Evolutionary conservation across 2,888 invertebrate species (phyloP).

Genomic region (Melieria picta): DNA sequence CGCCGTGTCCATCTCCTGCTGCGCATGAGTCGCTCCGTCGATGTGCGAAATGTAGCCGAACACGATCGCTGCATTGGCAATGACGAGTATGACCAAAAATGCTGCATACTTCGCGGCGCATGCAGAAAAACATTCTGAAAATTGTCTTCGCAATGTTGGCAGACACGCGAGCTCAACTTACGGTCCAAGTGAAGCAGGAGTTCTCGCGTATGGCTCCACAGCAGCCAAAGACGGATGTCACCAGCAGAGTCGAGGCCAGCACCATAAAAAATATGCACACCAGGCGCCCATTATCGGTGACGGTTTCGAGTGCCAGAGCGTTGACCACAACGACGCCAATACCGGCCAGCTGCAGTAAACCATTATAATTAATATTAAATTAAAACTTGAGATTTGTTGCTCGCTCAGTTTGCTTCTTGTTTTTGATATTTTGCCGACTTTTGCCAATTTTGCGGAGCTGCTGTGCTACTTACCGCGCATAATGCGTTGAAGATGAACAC

Average conservation of each 20-base stretch:
- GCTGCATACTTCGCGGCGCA: slow-evolving; percentile 73
- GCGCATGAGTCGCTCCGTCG: slow-evolving; percentile 41
- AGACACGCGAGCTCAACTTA: slow-evolving; percentile 64
- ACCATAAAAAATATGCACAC: slow-evolving; percentile 68
- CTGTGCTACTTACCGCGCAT: slow-evolving; percentile 50
- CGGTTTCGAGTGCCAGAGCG: slow-evolving; percentile 46
- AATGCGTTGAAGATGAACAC: slow-evolving; percentile 52
- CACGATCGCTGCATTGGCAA: slow-evolving; percentile 69
- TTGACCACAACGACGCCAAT: slow-evolving; percentile 49
- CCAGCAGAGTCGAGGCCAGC: slow-evolving; percentile 76
- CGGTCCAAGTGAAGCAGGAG: slow-evolving; percentile 84
- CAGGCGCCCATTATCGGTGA: slow-evolving; percentile 38
- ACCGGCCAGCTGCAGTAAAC: slow-evolving; percentile 50
- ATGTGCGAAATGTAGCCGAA: slow-evolving; percentile 60
- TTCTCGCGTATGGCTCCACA: slow-evolving; percentile 88
- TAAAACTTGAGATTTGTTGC: too few species aligned
- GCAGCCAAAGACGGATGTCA: slow-evolving; percentile 89
- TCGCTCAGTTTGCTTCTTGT: background rate
- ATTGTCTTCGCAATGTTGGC: too few species aligned
- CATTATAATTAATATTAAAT: background rate
- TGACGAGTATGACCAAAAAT: slow-evolving; percentile 74
- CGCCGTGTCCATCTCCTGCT: slow-evolving; percentile 66
- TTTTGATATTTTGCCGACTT: too few species aligned
- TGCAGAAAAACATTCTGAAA: background rate
- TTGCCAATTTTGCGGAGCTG: background rate